phyloP scores from a whole-genome alignment of 2,888 invertebrate species.

The Idaea straminata region DNA sequence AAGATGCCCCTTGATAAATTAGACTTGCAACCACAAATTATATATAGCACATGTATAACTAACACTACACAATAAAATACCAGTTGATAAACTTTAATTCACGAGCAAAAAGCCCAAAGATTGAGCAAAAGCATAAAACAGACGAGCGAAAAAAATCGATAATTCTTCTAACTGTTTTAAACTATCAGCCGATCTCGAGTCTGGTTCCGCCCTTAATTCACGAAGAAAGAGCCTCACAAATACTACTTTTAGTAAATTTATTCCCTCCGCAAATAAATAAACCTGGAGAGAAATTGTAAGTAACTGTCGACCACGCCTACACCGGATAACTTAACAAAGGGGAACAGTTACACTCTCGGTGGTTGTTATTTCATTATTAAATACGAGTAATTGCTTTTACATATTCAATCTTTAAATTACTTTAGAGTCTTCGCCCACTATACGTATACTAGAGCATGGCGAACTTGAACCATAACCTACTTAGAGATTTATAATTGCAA shows the following conservation, averaged over 20 bases:
- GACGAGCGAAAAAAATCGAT: background rate
- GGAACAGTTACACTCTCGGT: background rate
- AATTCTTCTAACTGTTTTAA: background rate
- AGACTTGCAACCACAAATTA: too few species aligned
- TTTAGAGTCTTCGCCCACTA: too few species aligned
- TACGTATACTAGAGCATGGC: too few species aligned
- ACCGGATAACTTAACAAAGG: slow-evolving; percentile 24
- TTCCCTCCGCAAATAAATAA: slow-evolving; percentile 66
- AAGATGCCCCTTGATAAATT: too few species aligned
- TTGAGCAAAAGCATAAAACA: slow-evolving; percentile 5
- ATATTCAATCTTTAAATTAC: background rate
- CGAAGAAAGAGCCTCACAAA: slow-evolving; percentile 1
- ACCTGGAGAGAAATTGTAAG: slow-evolving; percentile 56
- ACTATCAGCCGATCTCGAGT: background rate
- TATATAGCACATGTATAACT: too few species aligned
- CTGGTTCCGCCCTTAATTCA: background rate
- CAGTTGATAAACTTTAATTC: slow-evolving; percentile 30
- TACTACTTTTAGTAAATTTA: slow-evolving; percentile 51
- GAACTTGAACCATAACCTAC: too few species aligned
- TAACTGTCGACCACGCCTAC: slow-evolving; percentile 53
- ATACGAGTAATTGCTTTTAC: background rate
- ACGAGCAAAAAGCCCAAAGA: slow-evolving; percentile 25
- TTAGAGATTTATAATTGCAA: too few species aligned
- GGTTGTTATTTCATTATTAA: background rate
- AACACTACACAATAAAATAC: background rate